Conservation (phyloP, 2,113 vertebrate genomes). For the Maccullochella peelii region DNA sequence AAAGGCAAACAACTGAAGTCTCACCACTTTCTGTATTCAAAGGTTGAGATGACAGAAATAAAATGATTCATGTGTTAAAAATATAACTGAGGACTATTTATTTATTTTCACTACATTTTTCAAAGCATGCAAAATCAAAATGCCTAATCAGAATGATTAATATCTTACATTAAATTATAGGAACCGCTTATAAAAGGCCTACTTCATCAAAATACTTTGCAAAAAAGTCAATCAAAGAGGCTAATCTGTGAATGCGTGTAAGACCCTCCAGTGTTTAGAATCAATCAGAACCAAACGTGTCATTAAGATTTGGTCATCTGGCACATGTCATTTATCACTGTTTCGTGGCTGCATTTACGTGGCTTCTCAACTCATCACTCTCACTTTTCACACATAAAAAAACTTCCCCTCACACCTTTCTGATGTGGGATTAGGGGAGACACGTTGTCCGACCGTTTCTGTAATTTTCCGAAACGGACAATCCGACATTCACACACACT, state of each 20-base stretch:
- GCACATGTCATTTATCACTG: background rate
- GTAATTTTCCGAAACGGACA: background rate
- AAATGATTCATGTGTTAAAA: background rate
- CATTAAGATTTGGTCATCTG: background rate
- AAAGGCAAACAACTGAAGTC: conserved; percentile 24
- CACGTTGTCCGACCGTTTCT: background rate
- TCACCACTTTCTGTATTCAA: background rate
- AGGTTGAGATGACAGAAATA: background rate
- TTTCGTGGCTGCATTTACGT: background rate
- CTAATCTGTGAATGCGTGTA: background rate
- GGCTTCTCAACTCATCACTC: conserved; percentile 10
- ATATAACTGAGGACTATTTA: background rate
- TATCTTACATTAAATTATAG: background rate
- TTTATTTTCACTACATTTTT: conserved; percentile 5
- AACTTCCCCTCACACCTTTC: background rate
- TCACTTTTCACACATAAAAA: conserved; percentile 15
- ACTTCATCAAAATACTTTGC: background rate
- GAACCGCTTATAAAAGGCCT: background rate
- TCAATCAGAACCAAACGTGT: background rate
- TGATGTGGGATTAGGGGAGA: background rate
- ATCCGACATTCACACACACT: background rate
- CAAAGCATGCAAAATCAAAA: background rate
- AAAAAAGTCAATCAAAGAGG: background rate
- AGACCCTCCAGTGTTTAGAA: background rate
- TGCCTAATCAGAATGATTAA: background rate